These are phyloP conservation scores for Hylaeus volcanicus DNA, from an alignment of 1,140 invertebrate genomes.

Conservation along the genomic window DNA sequence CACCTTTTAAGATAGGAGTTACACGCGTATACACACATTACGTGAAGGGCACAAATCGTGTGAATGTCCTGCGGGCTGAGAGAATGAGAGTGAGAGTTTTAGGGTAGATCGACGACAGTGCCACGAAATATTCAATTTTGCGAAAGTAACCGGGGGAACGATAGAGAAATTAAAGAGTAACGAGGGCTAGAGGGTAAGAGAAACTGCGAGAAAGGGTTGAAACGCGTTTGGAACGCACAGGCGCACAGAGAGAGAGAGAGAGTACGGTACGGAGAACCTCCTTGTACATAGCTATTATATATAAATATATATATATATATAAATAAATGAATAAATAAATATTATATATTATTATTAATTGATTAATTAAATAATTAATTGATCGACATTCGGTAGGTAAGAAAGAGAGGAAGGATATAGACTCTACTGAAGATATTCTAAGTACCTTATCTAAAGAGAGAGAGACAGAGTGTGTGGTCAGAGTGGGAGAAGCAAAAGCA, in stretches of 20 bases:
- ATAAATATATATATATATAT: slow-evolving; percentile 66
- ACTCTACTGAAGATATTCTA: slow-evolving; percentile 74
- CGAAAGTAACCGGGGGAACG: slow-evolving; percentile 42
- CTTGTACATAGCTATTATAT: slow-evolving; percentile 77
- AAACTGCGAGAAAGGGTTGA: slow-evolving; percentile 33
- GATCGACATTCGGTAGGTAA: slow-evolving; percentile 74
- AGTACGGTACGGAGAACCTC: slow-evolving; percentile 68
- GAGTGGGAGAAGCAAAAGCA: slow-evolving; percentile 27
- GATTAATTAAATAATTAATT: slow-evolving; percentile 67
- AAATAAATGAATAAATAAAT: slow-evolving; percentile 65
- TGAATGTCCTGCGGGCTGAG: slow-evolving; percentile 42
- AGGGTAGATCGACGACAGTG: slow-evolving; percentile 65
- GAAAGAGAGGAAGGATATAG: slow-evolving; percentile 66
- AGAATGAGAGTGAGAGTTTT: slow-evolving; percentile 32
- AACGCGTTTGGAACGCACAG: slow-evolving; percentile 27
- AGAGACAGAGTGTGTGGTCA: neutral
- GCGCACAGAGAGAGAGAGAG: slow-evolving; percentile 30
- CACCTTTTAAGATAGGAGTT: slow-evolving; percentile 34
- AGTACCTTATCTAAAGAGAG: slow-evolving; percentile 72
- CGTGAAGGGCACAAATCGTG: slow-evolving; percentile 64
- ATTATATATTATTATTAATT: slow-evolving; percentile 63
- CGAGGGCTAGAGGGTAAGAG: slow-evolving; percentile 29
- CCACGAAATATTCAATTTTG: slow-evolving; percentile 48
- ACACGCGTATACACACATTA: slow-evolving; percentile 32
- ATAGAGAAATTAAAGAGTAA: slow-evolving; percentile 43